Percentiles rank a stretch among this genome's conserved stretches.
Conservation (phyloP, 2,113 vertebrate genomes). For the Rhombomys opimus region DNA sequence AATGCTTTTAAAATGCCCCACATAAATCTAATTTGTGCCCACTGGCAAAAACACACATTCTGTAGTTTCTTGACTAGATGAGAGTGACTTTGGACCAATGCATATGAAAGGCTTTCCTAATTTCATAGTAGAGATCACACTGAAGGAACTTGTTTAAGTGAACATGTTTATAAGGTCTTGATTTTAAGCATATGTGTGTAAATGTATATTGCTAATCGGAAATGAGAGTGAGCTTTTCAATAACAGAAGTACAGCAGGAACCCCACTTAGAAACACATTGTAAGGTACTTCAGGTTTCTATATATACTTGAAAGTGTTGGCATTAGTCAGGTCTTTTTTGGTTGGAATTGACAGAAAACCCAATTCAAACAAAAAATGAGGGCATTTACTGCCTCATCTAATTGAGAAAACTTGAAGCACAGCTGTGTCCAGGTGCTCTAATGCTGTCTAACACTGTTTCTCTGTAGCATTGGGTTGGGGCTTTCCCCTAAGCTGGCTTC, state of each 20-base stretch:
- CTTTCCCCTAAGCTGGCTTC: background rate
- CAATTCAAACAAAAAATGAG: constrained; percentile 61
- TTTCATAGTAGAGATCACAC: background rate
- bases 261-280: constrained; percentile 78
- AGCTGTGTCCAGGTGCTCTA: constrained; percentile 47
- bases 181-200: constrained; percentile 66
- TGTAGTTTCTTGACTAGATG: background rate
- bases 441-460: background rate
- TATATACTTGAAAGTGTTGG: constrained; percentile 60
- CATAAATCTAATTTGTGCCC: background rate
- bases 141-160: constrained; percentile 5
- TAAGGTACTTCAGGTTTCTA: constrained; percentile 72
- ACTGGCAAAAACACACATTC: background rate
- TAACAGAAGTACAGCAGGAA: constrained; percentile 71
- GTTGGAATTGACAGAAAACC: constrained; percentile 66
- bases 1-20: background rate
- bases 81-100: background rate
- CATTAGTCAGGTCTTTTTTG: constrained; percentile 60
- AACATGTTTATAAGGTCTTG: constrained; percentile 67
- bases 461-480: background rate
- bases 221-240: constrained; percentile 73
- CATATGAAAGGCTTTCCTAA: constrained; percentile 1
- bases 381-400: constrained; percentile 37
- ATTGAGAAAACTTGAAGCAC: constrained; percentile 12
- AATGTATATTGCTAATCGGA: constrained; percentile 76